phyloP scores from a whole-genome alignment of 2,797 vertebrate species.

The Hypotaenidia philippensis region DNA sequence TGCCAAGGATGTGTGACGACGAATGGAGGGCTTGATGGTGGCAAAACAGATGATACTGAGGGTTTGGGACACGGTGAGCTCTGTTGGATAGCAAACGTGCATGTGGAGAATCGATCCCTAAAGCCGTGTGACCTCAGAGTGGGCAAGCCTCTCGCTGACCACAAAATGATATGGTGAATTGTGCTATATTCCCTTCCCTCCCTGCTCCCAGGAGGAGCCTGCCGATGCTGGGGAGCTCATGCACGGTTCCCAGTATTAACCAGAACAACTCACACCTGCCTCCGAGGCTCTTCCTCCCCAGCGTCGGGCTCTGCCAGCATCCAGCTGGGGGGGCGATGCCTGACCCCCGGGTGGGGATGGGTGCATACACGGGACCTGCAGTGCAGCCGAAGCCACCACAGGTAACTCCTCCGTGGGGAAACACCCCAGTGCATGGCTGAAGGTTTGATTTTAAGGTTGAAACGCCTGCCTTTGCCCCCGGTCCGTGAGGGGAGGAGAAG shows the following conservation, averaged over 20 bases:
- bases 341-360: rapidly evolving
- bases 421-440: background rate
- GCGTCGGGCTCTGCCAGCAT: background rate
- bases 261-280: rapidly evolving
- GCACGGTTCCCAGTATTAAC: rapidly evolving
- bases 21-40: background rate
- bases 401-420: background rate
- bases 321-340: background rate
- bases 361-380: rapidly evolving
- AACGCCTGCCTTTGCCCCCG: background rate
- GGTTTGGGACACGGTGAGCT: background rate
- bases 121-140: background rate
- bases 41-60: background rate
- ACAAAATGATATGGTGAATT: background rate
- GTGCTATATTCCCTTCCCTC: background rate
- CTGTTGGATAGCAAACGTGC: background rate
- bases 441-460: background rate
- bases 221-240: background rate
- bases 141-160: background rate
- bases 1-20: background rate
- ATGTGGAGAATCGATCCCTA: background rate
- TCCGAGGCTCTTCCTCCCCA: background rate
- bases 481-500: background rate
- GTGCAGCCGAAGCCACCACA: rapidly evolving
- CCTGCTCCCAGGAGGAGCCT: background rate